phyloP scores from a whole-genome alignment of 2,113 vertebrate species.

The Blennius ocellaris region DNA sequence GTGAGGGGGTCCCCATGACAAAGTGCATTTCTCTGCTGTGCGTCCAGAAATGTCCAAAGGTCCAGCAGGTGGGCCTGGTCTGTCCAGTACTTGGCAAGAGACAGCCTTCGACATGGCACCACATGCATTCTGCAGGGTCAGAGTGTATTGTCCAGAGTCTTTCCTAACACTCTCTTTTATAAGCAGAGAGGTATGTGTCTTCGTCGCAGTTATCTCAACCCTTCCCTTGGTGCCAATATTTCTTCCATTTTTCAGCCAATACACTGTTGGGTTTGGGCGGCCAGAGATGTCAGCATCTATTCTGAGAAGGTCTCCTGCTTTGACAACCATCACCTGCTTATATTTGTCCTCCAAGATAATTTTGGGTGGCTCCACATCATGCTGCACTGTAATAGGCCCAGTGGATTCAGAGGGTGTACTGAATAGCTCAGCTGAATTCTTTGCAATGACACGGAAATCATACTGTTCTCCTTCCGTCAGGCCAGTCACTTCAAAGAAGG shows the following conservation, averaged over 20 bases:
- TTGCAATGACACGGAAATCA: slow-evolving; percentile 95
- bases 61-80: slow-evolving; percentile 94
- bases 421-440: slow-evolving; percentile 92
- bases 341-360: slow-evolving; percentile 94
- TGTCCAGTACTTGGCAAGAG: slow-evolving; percentile 96
- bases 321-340: slow-evolving; percentile 90
- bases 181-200: slow-evolving; percentile 85
- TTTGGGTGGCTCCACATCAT: slow-evolving; percentile 94
- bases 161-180: slow-evolving; percentile 92
- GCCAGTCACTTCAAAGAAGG: slow-evolving; percentile 92
- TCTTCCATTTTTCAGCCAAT: slow-evolving; percentile 95
- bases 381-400: slow-evolving; percentile 93
- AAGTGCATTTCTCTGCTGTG: slow-evolving; percentile 93
- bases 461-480: slow-evolving; percentile 94
- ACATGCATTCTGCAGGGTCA: slow-evolving; percentile 93
- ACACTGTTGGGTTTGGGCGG: slow-evolving; percentile 91
- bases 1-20: slow-evolving; percentile 94
- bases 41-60: slow-evolving; percentile 90
- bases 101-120: slow-evolving; percentile 89
- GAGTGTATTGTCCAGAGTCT: slow-evolving; percentile 94
- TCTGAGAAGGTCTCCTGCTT: slow-evolving; percentile 94
- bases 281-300: slow-evolving; percentile 94
- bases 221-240: slow-evolving; percentile 93
- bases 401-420: slow-evolving; percentile 95
- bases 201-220: slow-evolving; percentile 90